Base-by-base conservation (phyloP, 2,888 invertebrate species). In the Nyleta sp. region DNA sequence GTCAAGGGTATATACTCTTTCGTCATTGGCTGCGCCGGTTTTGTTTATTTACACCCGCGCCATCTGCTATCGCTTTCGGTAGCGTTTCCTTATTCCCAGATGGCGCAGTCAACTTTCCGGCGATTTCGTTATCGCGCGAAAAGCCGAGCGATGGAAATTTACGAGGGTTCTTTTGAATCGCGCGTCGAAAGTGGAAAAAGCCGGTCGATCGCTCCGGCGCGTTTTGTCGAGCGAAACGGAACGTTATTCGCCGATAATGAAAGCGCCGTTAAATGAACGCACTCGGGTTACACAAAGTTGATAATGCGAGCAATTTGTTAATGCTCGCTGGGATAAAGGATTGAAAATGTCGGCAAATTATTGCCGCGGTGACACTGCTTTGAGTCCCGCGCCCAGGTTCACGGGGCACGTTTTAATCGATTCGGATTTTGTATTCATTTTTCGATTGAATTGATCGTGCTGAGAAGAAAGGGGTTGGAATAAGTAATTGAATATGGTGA, bases 1-100 rank as follows among this genome's bases (percentile, higher is more conserved):
- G 62, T 55, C 67, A 79, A 70, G 59, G 60, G 50, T n/a, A n/a
- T 70, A 57, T 57, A 72, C 53, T 75, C 59, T 70, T 70, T 73
- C 64, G 46, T 60, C 48, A 35, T 42, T 52, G 53, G 42, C 73
- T 70, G n/a, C 60, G 20, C 24, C 6, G 28, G 17, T 68, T 57
- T 44, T 75, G 55, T 64, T 74, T 72, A 53, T 75, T 64, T 55
- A 52, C 62, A 48, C 17, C 38, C 28, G 28, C 35, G 35, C 35
- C n/a, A 8, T 8, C 11, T n/a, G 35, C 13, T 13, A n/a, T 35
- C 35, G 35, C 35, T 35, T 28, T 28, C 10, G n/a, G n/a, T n/a
- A n/a, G n/a, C 28, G 28, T 28, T 10, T 8, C 53, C 35, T 55
- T 55, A 52, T 55, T 64, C 70, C 67, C 71, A 78, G 71, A 60